Conservation (phyloP, 2,113 vertebrate genomes). For the Haemorhous mexicanus region DNA sequence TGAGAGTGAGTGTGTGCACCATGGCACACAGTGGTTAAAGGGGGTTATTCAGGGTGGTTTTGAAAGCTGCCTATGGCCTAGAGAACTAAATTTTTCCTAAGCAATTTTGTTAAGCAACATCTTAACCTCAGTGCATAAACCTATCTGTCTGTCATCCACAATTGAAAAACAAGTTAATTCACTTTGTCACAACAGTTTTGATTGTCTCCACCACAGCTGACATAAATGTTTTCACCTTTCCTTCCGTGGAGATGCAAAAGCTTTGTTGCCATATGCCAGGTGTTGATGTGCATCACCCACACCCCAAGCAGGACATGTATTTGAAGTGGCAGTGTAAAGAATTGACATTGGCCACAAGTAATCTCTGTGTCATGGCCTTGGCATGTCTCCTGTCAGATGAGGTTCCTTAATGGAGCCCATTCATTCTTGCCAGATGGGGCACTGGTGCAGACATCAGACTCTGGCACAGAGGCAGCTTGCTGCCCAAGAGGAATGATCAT, state of each 20-base stretch:
- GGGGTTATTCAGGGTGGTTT: neutral
- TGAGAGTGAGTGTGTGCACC: neutral
- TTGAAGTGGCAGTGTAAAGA: slow-evolving; percentile 1
- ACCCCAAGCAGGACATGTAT: neutral
- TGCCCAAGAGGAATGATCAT: neutral
- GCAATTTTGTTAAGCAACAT: neutral
- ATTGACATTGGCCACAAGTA: neutral
- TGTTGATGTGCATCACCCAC: neutral
- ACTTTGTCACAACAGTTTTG: neutral
- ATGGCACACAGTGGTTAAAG: neutral
- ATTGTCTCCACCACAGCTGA: neutral
- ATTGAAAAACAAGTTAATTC: neutral
- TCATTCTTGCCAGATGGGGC: neutral
- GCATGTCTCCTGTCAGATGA: neutral
- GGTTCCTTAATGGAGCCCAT: neutral
- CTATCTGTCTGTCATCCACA: neutral
- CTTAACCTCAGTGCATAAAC: neutral
- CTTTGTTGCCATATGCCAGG: slow-evolving; percentile 17
- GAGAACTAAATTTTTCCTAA: neutral
- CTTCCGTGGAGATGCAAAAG: neutral
- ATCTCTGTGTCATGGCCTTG: neutral
- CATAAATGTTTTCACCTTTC: neutral
- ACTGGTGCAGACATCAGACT: neutral
- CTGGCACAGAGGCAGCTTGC: neutral
- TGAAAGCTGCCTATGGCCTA: neutral